A percentile compares a stretch with the other conserved stretches of the same genome.
Evolutionary conservation across 1,140 invertebrate species (phyloP).

Genomic region (Dryas iulia): DNA sequence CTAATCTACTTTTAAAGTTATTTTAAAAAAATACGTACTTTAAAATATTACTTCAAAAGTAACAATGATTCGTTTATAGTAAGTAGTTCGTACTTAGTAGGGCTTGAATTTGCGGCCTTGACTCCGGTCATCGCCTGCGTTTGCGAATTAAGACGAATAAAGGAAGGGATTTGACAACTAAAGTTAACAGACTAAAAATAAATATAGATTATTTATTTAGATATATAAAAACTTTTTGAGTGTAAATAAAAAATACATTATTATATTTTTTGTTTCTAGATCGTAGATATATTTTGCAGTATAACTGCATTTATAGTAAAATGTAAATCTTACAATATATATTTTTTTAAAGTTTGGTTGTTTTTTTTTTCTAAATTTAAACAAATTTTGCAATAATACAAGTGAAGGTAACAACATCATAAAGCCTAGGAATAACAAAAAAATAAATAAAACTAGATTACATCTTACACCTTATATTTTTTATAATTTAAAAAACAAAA

Average conservation of each 20-base stretch:
- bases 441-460: neutral
- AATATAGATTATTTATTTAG: neutral
- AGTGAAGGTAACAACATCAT: neutral
- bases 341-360: neutral
- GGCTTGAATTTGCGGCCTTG: slow-evolving; percentile 54
- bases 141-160: slow-evolving; percentile 43
- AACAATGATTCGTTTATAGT: neutral
- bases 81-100: neutral
- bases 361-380: no score
- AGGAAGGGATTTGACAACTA: slow-evolving; percentile 1
- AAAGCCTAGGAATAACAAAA: neutral
- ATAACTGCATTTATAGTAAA: no score
- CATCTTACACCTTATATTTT: no score
- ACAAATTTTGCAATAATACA: neutral
- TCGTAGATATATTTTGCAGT: no score
- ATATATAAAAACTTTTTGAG: no score
- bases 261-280: no score
- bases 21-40: neutral
- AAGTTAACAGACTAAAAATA: neutral
- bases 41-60: slow-evolving; percentile 2
- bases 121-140: slow-evolving; percentile 57
- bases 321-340: no score
- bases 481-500: neutral
- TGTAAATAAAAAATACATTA: no score
- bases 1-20: no score